Evolutionary conservation across 2,113 vertebrate genomes (phyloP).

Genomic region (Excalfactoria chinensis): DNA sequence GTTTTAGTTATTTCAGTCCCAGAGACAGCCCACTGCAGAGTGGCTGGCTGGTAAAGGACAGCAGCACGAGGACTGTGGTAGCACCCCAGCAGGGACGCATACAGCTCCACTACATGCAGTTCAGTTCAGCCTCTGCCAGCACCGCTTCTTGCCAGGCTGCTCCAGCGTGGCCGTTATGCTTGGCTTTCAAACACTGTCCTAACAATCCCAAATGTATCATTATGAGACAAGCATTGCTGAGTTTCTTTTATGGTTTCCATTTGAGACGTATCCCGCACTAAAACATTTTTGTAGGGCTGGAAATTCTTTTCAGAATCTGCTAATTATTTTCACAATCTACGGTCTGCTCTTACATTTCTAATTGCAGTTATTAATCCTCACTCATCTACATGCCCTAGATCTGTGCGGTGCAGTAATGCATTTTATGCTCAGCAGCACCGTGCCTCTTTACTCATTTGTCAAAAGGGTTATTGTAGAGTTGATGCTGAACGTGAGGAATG

Average conservation of each 20-base stretch:
- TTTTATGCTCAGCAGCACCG: constrained; percentile 64
- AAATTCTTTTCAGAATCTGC: constrained; percentile 55
- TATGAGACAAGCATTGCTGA: neutral
- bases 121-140: neutral
- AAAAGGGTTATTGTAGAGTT: constrained; percentile 34
- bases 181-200: neutral
- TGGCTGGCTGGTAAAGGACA: neutral
- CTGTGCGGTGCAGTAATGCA: constrained; percentile 46
- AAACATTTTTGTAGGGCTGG: constrained; percentile 58
- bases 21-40: neutral
- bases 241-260: constrained; percentile 34
- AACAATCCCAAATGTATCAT: neutral
- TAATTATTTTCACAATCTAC: constrained; percentile 67
- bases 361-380: constrained; percentile 68
- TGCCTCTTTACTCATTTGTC: constrained; percentile 64
- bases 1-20: neutral
- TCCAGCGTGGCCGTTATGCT: neutral
- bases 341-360: constrained; percentile 40
- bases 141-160: neutral
- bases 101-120: neutral
- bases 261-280: constrained; percentile 15
- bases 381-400: constrained; percentile 52
- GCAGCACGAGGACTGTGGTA: neutral
- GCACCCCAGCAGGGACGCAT: rapidly evolving
- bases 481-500: constrained; percentile 34